A percentile compares a stretch with the other conserved stretches of the same genome.
Conservation (phyloP, 1,140 invertebrate genomes). For the Psix sp. region DNA sequence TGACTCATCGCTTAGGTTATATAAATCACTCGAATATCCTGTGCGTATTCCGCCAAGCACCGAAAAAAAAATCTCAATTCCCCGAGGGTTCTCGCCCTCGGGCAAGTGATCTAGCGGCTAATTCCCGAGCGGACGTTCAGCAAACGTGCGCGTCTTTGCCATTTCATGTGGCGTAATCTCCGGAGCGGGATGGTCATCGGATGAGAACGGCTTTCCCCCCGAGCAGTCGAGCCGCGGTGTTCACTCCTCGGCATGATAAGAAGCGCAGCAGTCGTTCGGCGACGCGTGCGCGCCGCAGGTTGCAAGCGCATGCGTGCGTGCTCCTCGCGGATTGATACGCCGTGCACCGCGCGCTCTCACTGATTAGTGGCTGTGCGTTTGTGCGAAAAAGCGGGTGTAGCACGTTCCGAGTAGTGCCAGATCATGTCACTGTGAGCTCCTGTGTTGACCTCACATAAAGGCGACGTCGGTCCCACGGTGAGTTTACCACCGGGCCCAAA, state of each 20-base stretch:
- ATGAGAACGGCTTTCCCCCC: too few relatives aligned
- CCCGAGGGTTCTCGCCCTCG: too few relatives aligned
- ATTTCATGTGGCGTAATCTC: too few relatives aligned
- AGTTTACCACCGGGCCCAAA: constrained; percentile 13
- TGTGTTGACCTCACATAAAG: constrained; percentile 10
- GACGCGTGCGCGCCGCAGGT: constrained; percentile 62
- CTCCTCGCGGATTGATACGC: constrained; percentile 41
- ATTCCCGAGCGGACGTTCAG: too few relatives aligned
- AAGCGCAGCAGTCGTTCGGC: constrained; percentile 40
- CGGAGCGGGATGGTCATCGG: too few relatives aligned
- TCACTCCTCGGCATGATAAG: constrained; percentile 67
- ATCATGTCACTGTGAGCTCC: constrained; percentile 24
- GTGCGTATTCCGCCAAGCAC: too few relatives aligned
- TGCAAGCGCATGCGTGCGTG: constrained; percentile 60
- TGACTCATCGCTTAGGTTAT: too few relatives aligned
- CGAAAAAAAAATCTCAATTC: too few relatives aligned
- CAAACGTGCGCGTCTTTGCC: too few relatives aligned
- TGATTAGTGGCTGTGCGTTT: constrained; percentile 49
- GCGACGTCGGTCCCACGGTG: constrained; percentile 18
- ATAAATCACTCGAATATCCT: too few relatives aligned
- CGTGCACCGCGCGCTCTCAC: constrained; percentile 58
- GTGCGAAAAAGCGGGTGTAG: constrained; percentile 52
- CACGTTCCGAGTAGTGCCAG: constrained; percentile 20
- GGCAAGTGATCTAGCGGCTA: too few relatives aligned
- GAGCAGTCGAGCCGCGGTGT: too few relatives aligned